Evolutionary conservation across 2,113 vertebrate species (phyloP).

Genomic region (Oncorhynchus gorbuscha): DNA sequence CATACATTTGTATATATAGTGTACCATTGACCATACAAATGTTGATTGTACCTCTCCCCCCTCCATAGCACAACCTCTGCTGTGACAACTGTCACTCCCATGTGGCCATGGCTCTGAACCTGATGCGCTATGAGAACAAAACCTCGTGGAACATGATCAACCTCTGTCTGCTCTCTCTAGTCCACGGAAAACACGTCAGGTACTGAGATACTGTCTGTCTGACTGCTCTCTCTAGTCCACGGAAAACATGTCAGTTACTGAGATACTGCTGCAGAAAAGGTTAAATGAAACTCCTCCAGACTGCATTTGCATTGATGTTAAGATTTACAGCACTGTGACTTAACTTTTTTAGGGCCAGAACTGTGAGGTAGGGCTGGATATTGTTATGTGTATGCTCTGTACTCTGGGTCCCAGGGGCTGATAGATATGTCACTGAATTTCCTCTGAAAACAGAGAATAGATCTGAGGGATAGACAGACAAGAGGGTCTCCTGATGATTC

Average conservation of each 20-base stretch:
- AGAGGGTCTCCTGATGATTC: constrained; percentile 8
- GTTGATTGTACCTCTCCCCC: constrained; percentile 18
- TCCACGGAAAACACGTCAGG: background rate
- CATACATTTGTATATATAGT: too few species aligned
- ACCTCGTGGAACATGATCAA: constrained; percentile 97
- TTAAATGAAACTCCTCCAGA: too few species aligned
- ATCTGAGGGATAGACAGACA: constrained; percentile 1
- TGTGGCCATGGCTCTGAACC: constrained; percentile 93
- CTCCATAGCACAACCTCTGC: constrained; percentile 90
- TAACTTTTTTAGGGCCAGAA: too few species aligned
- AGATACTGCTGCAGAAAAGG: background rate
- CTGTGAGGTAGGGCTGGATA: constrained; percentile 34
- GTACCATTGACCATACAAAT: background rate
- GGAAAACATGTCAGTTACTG: background rate
- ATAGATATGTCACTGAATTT: constrained; percentile 25
- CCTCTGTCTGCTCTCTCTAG: constrained; percentile 76
- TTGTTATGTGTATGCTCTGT: background rate
- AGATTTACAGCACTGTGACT: too few species aligned
- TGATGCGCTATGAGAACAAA: constrained; percentile 95
- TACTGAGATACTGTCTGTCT: too few species aligned
- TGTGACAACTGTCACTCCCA: constrained; percentile 99
- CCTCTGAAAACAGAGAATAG: constrained; percentile 30
- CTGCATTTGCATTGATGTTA: too few species aligned
- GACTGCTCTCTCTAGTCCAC: constrained; percentile 64
- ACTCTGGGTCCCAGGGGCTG: constrained; percentile 37